Base-by-base conservation (phyloP, 2,797 vertebrate species). In the Pyrocephalus nanus region DNA sequence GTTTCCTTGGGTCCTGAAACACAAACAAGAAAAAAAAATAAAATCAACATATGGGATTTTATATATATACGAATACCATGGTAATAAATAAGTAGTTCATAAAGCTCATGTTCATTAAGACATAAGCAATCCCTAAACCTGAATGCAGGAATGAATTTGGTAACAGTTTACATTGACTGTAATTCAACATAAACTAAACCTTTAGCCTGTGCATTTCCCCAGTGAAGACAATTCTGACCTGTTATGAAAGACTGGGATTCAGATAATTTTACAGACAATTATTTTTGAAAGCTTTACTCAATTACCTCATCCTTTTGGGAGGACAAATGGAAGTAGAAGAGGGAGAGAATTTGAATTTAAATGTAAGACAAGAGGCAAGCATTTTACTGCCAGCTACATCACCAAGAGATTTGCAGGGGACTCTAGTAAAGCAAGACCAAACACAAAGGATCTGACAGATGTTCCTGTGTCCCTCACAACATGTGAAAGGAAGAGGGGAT, bases 1-100 rank as follows among this genome's bases (percentile, higher is more conserved):
- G 98, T 92, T 98, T 98, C 94, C 98, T 98, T 0, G 99, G 99
- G 95, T 99, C 99, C 99, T 99, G 94, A 77, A 96, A 97, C 86
- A 77, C 19, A 96, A 61, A 67, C 3, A 76, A 23, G 22, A 51
- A 77, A 92, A 50, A 50, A 26, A 45, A 87, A 45, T 70, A 77
- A 91, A 48, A 12, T 17, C 51, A 93, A 42, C 17, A 54, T n/a
- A 58, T 11, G n/a, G 40, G 20, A 80, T 90, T 95, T 85, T 62
- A 32, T 11, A 86, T 51, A 25, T 17, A 6, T 22, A 25, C 6
- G 4, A 88, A 77, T 80, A 69, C 62, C 11, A 8, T 40, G 30
- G 38, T 34, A 80, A 69, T 34, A 75, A 75, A 19, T 26, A 90
- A 84, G 32, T 30, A 91, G 43, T 3, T 42, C 62, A 62, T 36